A percentile compares a stretch with the other conserved stretches of the same genome.
Evolutionary conservation across 2,888 invertebrate species (phyloP).

Genomic region (Idaea straminata): DNA sequence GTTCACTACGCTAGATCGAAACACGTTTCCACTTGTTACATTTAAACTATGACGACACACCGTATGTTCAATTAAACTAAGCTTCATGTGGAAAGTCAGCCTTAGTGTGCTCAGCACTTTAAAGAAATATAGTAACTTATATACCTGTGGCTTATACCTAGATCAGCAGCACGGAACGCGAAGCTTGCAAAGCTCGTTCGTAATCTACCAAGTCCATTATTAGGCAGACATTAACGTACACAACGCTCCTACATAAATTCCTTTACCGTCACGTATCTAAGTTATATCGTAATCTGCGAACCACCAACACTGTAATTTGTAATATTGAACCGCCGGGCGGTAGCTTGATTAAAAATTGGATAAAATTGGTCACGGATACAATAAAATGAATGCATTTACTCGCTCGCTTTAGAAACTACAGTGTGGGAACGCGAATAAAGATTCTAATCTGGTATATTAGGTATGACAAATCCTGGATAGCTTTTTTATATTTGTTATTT

Average conservation of each 20-base stretch:
- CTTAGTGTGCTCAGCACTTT: no score
- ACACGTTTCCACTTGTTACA: no score
- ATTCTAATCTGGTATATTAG: neutral
- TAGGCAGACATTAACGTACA: constrained; percentile 3
- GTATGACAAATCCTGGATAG: no score
- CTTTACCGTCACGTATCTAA: constrained; percentile 50
- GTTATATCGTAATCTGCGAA: constrained; percentile 62
- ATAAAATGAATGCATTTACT: constrained; percentile 51
- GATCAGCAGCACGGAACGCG: neutral
- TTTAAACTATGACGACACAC: no score
- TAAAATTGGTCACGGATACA: constrained; percentile 60
- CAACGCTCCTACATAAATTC: constrained; percentile 7
- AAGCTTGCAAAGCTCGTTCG: neutral
- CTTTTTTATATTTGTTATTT: no score
- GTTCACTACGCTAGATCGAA: no score
- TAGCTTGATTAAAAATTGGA: constrained; percentile 72
- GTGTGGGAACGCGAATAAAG: constrained; percentile 40
- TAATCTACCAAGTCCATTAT: neutral
- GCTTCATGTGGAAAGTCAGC: no score
- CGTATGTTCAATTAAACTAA: no score
- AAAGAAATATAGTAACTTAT: no score
- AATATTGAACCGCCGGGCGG: constrained; percentile 68
- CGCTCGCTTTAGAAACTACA: constrained; percentile 25
- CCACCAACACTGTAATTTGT: constrained; percentile 67
- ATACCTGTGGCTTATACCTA: neutral